Evolutionary conservation across 2,113 vertebrate genomes (phyloP).

Genomic region (Notothenia rossii): DNA sequence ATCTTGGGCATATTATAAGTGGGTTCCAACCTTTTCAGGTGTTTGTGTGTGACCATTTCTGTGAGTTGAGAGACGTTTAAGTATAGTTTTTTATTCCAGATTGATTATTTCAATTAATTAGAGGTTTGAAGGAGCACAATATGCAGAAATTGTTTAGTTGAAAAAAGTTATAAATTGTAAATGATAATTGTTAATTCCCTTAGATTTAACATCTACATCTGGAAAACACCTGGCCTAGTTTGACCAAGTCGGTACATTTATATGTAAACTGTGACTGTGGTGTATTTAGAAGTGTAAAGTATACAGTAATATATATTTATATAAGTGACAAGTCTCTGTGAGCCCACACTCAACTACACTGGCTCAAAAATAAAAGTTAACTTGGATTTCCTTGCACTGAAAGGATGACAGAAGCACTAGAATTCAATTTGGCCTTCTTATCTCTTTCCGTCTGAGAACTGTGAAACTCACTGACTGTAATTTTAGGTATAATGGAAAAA

Average conservation of each 20-base stretch:
- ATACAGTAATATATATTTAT: no score
- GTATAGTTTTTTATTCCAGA: no score
- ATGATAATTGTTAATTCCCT: background rate
- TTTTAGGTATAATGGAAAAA: constrained; percentile 33
- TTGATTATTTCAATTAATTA: no score
- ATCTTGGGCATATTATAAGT: no score
- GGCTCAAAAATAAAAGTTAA: background rate
- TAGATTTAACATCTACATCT: background rate
- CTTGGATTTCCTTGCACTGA: constrained; percentile 16
- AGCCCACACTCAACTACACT: no score
- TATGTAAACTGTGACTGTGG: background rate
- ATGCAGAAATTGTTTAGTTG: no score
- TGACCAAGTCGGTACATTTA: background rate
- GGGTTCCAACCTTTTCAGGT: no score
- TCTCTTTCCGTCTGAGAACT: background rate
- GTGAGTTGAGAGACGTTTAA: no score
- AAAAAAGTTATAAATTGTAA: no score
- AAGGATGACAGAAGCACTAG: background rate
- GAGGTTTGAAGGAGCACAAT: no score
- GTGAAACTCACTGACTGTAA: constrained; percentile 14
- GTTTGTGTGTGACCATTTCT: no score
- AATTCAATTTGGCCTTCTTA: constrained; percentile 25
- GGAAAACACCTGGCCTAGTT: background rate
- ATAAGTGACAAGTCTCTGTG: no score
- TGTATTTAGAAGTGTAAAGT: background rate